phyloP scores from a whole-genome alignment of 1,140 invertebrate genomes.

The Tetranychus cinnabarinus region DNA sequence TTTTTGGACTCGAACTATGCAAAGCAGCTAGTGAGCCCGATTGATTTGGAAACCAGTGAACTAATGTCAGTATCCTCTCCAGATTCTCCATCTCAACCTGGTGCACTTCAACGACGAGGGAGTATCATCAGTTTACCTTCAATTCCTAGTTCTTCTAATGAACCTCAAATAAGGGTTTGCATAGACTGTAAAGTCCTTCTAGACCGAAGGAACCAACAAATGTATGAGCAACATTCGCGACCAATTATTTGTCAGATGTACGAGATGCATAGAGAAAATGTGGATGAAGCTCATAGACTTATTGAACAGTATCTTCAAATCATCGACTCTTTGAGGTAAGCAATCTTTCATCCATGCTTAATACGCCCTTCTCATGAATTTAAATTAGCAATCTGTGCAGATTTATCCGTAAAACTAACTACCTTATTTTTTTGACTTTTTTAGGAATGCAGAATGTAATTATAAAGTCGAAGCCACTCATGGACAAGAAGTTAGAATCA shows the following conservation, averaged over 20 bases:
- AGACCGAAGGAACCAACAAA: constrained; percentile 49
- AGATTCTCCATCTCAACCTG: neutral
- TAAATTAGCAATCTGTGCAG: no score
- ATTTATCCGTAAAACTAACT: no score
- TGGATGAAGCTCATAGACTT: constrained; percentile 46
- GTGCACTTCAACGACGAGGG: constrained; percentile 11
- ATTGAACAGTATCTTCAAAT: constrained; percentile 65
- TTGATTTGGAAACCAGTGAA: neutral
- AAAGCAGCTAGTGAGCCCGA: constrained; percentile 33
- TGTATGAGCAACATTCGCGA: constrained; percentile 49
- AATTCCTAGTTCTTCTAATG: constrained; percentile 22
- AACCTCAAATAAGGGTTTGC: constrained; percentile 43
- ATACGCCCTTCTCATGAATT: no score
- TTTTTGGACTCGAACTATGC: constrained; percentile 61
- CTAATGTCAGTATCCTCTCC: neutral
- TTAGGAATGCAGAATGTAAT: constrained; percentile 58
- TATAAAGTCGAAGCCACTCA: constrained; percentile 52
- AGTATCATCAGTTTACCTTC: constrained; percentile 21
- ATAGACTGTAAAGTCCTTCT: constrained; percentile 51
- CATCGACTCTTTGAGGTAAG: constrained; percentile 36
- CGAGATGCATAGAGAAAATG: constrained; percentile 44
- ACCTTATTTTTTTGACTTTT: constrained; percentile 10
- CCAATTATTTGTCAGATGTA: constrained; percentile 58
- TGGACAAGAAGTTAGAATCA: constrained; percentile 41
- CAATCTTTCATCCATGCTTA: neutral